A percentile compares a stretch with the other conserved stretches of the same genome.
Conservation (phyloP, 2,888 invertebrate genomes). For the Formica aserva region DNA sequence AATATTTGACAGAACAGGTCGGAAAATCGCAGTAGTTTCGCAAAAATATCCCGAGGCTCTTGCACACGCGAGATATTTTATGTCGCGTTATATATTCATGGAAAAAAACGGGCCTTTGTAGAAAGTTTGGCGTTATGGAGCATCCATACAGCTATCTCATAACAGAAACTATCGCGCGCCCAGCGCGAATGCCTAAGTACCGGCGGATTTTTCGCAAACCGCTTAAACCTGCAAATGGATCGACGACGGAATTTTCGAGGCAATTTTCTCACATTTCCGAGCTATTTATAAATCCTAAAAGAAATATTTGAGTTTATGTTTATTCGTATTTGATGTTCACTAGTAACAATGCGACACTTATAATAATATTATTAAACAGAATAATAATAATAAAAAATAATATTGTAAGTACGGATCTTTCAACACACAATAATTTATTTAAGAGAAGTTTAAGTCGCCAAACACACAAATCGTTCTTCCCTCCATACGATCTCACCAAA, state of each 20-base stretch:
- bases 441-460: not conserved
- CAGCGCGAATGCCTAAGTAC: conserved; percentile 43
- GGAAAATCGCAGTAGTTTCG: conserved; percentile 38
- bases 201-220: conserved; percentile 18
- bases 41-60: conserved; percentile 42
- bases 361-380: not conserved
- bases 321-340: not conserved
- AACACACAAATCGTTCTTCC: not conserved
- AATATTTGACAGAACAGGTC: conserved; percentile 17
- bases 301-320: not conserved
- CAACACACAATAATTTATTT: not conserved
- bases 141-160: conserved; percentile 47
- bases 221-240: conserved; percentile 26
- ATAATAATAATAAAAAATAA: not conserved
- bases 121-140: conserved; percentile 45
- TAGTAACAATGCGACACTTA: not conserved
- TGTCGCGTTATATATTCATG: conserved; percentile 55
- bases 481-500: not conserved
- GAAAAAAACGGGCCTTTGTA: conserved; percentile 54
- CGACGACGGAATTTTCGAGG: conserved; percentile 10
- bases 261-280: conserved; percentile 26
- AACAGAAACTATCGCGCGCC: conserved; percentile 43
- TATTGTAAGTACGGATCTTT: not conserved
- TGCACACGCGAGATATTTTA: conserved; percentile 48
- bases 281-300: conserved; percentile 11